These are phyloP conservation scores for Siniperca scherzeri DNA, from an alignment of 2,797 vertebrate species.

Conservation along the genomic window DNA sequence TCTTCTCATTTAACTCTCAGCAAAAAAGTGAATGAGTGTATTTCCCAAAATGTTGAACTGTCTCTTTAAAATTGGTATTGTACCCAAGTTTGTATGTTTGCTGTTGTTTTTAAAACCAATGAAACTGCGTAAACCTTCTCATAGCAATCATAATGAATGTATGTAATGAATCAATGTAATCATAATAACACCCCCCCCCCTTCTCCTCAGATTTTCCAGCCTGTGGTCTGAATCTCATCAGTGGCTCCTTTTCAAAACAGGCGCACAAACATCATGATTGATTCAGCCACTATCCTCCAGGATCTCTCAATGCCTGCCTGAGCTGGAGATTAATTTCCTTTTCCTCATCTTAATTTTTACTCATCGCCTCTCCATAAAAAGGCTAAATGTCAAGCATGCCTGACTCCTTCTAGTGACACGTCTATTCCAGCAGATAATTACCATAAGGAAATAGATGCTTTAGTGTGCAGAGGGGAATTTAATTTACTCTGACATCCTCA, in stretches of 20 bases:
- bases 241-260: constrained; percentile 92
- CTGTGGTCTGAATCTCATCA: constrained; percentile 93
- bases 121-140: constrained; percentile 36
- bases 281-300: constrained; percentile 93
- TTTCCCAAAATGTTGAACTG: neutral
- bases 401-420: constrained; percentile 97
- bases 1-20: neutral
- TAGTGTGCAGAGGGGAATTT: constrained; percentile 98
- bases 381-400: constrained; percentile 99
- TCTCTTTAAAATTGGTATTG: neutral
- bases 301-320: constrained; percentile 92
- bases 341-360: constrained; percentile 98
- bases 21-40: neutral
- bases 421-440: constrained; percentile 99
- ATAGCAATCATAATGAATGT: constrained; percentile 48
- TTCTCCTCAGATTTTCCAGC: constrained; percentile 69
- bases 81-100: constrained; percentile 18
- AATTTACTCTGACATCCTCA: constrained; percentile 99
- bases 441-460: constrained; percentile 99
- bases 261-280: constrained; percentile 91
- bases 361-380: constrained; percentile 97
- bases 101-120: constrained; percentile 37
- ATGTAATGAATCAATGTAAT: no score
- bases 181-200: constrained; percentile 1
- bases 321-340: constrained; percentile 96